These are phyloP conservation scores for Melinaea menophilus DNA, from an alignment of 2,888 invertebrate genomes.

Conservation along the genomic window DNA sequence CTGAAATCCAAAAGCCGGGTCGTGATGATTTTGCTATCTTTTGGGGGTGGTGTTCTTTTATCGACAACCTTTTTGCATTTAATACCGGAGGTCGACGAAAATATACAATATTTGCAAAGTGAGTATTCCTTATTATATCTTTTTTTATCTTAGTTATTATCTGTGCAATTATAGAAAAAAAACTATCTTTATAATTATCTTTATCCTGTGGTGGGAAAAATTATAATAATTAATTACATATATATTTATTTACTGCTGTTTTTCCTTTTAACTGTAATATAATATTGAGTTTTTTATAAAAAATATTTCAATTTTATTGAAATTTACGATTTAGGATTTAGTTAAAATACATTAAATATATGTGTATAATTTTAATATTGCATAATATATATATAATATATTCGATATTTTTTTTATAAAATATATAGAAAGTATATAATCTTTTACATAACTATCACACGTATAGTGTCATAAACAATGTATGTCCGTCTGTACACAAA, in stretches of 20 bases:
- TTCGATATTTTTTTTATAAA: too few species aligned
- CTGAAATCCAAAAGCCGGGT: conserved; percentile 69
- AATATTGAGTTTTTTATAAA: too few species aligned
- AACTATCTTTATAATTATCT: too few species aligned
- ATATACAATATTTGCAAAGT: conserved; percentile 79
- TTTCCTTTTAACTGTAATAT: too few species aligned
- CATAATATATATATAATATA: too few species aligned
- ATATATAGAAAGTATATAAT: not conserved
- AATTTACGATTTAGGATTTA: too few species aligned
- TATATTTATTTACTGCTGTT: not conserved
- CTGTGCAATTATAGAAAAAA: too few species aligned
- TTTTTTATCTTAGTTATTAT: not conserved
- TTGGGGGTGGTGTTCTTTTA: conserved; percentile 90
- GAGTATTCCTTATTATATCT: conserved; percentile 42
- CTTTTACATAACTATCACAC: not conserved
- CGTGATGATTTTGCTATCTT: conserved; percentile 82
- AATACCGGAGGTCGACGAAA: conserved; percentile 86
- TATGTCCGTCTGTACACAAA: conserved; percentile 8
- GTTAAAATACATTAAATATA: too few species aligned
- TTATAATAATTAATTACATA: too few species aligned
- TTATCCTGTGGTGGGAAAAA: too few species aligned
- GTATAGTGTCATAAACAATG: not conserved
- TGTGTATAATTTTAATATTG: too few species aligned
- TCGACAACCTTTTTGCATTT: conserved; percentile 90
- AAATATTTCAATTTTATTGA: too few species aligned